These are phyloP conservation scores for Drosophila novamexicana DNA, from an alignment of 1,140 invertebrate species.

Conservation along the genomic window DNA sequence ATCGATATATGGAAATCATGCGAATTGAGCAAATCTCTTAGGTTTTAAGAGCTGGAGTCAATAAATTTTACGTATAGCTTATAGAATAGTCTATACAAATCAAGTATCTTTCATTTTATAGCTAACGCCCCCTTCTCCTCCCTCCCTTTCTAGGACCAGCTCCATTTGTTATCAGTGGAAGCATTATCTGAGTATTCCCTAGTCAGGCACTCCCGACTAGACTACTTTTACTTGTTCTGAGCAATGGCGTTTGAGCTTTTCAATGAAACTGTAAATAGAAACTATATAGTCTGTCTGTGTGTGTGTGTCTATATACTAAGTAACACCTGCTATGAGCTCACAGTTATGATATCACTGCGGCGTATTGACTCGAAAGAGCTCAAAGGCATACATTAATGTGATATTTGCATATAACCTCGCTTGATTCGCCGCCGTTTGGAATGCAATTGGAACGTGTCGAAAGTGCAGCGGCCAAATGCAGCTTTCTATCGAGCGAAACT, in stretches of 20 bases:
- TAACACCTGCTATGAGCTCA: constrained; percentile 39
- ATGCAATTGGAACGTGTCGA: constrained; percentile 28
- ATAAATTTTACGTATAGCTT: too few relatives aligned
- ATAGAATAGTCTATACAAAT: too few relatives aligned
- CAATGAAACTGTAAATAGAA: constrained; percentile 2
- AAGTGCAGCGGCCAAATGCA: constrained; percentile 25
- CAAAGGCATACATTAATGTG: background rate
- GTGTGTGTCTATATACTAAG: background rate
- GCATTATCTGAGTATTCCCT: too few relatives aligned
- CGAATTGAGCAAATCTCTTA: too few relatives aligned
- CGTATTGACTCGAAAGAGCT: constrained; percentile 37
- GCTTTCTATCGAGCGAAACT: constrained; percentile 20
- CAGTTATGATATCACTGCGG: constrained; percentile 43
- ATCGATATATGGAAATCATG: too few relatives aligned
- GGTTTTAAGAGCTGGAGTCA: too few relatives aligned
- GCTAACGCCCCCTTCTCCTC: too few relatives aligned
- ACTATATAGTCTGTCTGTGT: background rate
- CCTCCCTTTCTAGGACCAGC: too few relatives aligned
- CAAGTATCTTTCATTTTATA: too few relatives aligned
- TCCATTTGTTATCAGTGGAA: too few relatives aligned
- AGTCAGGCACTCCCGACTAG: too few relatives aligned
- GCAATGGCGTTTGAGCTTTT: background rate
- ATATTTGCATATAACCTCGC: constrained; percentile 57
- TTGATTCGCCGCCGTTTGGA: constrained; percentile 6
- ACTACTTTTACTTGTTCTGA: too few relatives aligned